Evolutionary conservation across 2,888 invertebrate species (phyloP).

Genomic region (Dynastes tityus): DNA sequence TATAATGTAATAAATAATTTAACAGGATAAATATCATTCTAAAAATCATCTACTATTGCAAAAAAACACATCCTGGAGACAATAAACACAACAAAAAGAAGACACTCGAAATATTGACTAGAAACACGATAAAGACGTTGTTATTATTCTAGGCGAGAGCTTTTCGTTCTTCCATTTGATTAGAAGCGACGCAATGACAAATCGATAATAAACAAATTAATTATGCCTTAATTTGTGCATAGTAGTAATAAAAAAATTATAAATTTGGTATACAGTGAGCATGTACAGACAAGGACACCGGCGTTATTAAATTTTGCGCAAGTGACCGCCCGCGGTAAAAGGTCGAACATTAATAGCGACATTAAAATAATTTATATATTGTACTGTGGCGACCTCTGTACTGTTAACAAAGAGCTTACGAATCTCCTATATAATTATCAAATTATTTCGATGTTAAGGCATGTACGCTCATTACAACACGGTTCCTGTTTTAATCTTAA

Average conservation of each 20-base stretch:
- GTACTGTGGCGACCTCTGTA: too few relatives aligned
- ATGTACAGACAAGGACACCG: slow-evolving; percentile 16
- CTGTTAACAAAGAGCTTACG: too few relatives aligned
- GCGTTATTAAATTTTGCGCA: slow-evolving; percentile 37
- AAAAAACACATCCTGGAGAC: too few relatives aligned
- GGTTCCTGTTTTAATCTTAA: not conserved
- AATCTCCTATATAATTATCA: too few relatives aligned
- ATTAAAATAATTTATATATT: not conserved
- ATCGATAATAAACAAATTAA: slow-evolving; percentile 31
- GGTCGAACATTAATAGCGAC: not conserved
- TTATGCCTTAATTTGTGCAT: slow-evolving; percentile 26
- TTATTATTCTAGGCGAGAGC: not conserved
- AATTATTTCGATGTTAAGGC: not conserved
- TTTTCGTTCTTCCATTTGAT: slow-evolving; percentile 12
- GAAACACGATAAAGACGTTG: not conserved
- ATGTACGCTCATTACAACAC: not conserved
- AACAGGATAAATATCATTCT: too few relatives aligned
- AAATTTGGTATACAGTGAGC: slow-evolving; percentile 5
- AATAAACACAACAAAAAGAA: too few relatives aligned
- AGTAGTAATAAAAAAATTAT: slow-evolving; percentile 29
- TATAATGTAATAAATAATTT: too few relatives aligned
- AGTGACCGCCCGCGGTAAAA: slow-evolving; percentile 21
- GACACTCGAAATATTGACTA: too few relatives aligned
- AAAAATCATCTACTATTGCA: too few relatives aligned
- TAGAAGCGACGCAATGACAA: slow-evolving; percentile 16